Evolutionary conservation across 2,888 invertebrate species (phyloP), one percentile per base, ranked within the genome.

Genomic region (Polymixis flavicincta): DNA sequence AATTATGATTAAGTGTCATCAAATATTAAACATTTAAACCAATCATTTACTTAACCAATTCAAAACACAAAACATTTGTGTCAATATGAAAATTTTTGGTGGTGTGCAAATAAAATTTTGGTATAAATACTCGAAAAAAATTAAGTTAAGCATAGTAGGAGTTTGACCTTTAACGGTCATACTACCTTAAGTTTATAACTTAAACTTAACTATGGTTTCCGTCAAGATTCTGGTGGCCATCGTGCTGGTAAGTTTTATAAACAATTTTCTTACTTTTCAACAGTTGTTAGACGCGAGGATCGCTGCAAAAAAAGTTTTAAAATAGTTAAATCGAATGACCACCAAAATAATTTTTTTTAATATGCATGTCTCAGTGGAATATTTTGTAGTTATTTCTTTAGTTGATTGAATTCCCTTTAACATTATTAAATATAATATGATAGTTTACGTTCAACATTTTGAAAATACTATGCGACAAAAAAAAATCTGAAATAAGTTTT

Each of bases 191-290:
- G 79, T 55, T 45, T 37, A 48, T 45, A 37, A 0, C 7, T n/a
- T 32, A 70, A 60, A 54, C 42, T 70, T 57, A 9, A 63, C 66
- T 59, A 80, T 80, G 80, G 71, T 28, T 0, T 64, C 77, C 0
- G 0, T 45, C 8, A 82, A 59, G 54, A n/a, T 82, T 11, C 2
- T 82, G 0, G 37, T 45, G 6, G 22, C 32, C 1, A 1, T 64
- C 2, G 80, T 13, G 0, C 32, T 80, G 80, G 80, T 80, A 60
- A 80, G 80, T 71, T 32, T 28, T 50, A 0, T 8, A 17, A 52
- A 1, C n/a, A 2, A 17, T 45, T 17, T 55, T 48, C 4, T 19
- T 1, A 6, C 0, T 8, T 48, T n/a, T 57, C 19, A 67, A n/a
- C 2, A 37, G 37, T 37, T 5, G 37, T 37, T 45, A 45, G 42